phyloP scores from a whole-genome alignment of 2,888 invertebrate species.

The Conistra vaccinii region DNA sequence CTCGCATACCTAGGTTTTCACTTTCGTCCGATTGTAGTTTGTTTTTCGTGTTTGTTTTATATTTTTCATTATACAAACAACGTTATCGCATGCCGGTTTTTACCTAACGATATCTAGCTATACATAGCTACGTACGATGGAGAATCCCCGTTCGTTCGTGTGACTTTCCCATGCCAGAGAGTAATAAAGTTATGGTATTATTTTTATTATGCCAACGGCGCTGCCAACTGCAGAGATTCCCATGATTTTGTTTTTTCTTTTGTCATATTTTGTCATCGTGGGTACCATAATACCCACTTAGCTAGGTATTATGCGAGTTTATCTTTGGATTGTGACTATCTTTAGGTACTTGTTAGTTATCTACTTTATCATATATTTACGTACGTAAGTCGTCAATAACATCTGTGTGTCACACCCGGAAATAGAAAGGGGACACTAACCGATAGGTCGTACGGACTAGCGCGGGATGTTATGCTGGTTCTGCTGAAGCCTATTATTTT shows the following conservation, averaged over 20 bases:
- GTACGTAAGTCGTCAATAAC: constrained; percentile 20
- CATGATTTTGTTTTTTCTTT: constrained; percentile 42
- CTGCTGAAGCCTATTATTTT: constrained; percentile 16
- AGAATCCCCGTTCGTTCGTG: constrained; percentile 62
- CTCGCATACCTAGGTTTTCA: constrained; percentile 70
- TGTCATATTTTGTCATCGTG: constrained; percentile 27
- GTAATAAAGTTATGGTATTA: constrained; percentile 61
- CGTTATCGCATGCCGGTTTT: constrained; percentile 46
- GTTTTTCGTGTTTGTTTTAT: constrained; percentile 50
- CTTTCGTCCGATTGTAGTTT: constrained; percentile 67
- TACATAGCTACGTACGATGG: constrained; percentile 18
- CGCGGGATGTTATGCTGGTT: constrained; percentile 13
- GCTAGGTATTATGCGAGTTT: constrained; percentile 6
- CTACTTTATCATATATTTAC: constrained; percentile 53
- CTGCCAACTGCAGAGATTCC: constrained; percentile 49
- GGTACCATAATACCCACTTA: constrained; percentile 11
- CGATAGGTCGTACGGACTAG: constrained; percentile 36
- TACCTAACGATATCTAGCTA: constrained; percentile 1
- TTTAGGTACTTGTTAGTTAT: constrained; percentile 24
- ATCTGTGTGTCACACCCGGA: constrained; percentile 54
- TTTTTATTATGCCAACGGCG: constrained; percentile 46
- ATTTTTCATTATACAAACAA: constrained; percentile 51
- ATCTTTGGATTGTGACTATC: constrained; percentile 27
- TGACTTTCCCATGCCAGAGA: constrained; percentile 71
- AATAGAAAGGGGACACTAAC: constrained; percentile 59